Evolutionary conservation across 2,888 invertebrate genomes (phyloP), one percentile per base, ranked within the genome.

Genomic region (Ellobium chinense): DNA sequence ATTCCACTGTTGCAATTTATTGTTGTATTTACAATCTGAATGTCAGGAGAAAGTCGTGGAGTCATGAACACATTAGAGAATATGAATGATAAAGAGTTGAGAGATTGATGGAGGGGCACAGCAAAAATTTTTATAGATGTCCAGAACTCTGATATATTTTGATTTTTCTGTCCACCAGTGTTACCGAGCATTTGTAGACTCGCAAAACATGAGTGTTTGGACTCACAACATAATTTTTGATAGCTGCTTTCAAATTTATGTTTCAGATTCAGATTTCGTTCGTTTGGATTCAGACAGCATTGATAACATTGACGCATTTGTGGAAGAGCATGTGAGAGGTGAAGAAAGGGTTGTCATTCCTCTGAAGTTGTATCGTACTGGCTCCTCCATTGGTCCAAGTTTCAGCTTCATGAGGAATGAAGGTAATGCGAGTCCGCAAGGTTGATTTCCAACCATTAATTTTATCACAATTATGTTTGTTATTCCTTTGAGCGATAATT

Each of bases 241-340:
- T n/a, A n/a, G 12, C 24, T 27, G 18, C 21, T 14, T 54, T 31
- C 58, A 1, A 58, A 5, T 58, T 70, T 29, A 18, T 2, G 39
- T 60, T 31, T 4, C 70, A 83, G 83, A 83, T 36, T 83, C 83
- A 24, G 83, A 83, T 58, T 83, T 78, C 79, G 83, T 83, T 21
- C 79, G 81, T 4, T 37, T 83, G 66, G 81, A 83, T 70, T 54
- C 80, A 21, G 83, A 81, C 0, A 80, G 62, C 24, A 58, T 70
- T 18, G 83, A 81, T 1, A 80, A 68, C 24, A 58, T 70, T 18
- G 78, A 78, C 31, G 31, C 21, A 29, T 69, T 74, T 73, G 65
- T 46, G 62, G 69, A 24, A 31, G 24, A 58, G 14, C 27, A 36
- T 37, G 24, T 24, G 36, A 31, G 39, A 46, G 37, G 21, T n/a